Evolutionary conservation across 1,140 invertebrate species (phyloP).

Genomic region (Rhopalosiphum maidis): DNA sequence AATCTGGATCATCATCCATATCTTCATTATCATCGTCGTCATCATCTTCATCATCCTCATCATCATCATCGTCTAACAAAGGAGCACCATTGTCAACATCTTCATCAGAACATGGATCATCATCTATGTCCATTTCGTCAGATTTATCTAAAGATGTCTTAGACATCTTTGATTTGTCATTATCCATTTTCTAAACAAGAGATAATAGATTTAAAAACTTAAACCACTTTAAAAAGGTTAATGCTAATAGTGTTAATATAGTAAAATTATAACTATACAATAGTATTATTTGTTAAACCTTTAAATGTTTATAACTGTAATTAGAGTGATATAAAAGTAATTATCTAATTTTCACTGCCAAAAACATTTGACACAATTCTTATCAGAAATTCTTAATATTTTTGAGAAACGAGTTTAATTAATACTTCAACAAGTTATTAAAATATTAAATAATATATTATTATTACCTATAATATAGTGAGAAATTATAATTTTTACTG

Average conservation of each 20-base stretch:
- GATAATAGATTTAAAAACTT: slow-evolving; percentile 3
- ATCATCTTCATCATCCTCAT: slow-evolving; percentile 41
- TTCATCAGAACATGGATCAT: slow-evolving; percentile 46
- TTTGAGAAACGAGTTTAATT: neutral
- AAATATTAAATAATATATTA: neutral
- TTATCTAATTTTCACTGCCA: neutral
- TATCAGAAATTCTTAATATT: neutral
- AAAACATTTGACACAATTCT: neutral
- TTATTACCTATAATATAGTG: neutral
- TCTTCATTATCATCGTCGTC: slow-evolving; percentile 56
- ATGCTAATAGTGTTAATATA: neutral
- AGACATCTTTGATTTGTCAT: slow-evolving; percentile 52
- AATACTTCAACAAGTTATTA: neutral
- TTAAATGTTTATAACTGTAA: neutral
- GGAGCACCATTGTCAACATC: slow-evolving; percentile 52
- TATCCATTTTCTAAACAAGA: slow-evolving; percentile 48
- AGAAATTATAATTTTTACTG: neutral
- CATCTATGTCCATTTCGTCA: slow-evolving; percentile 55
- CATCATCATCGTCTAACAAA: slow-evolving; percentile 45
- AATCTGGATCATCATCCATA: slow-evolving; percentile 56
- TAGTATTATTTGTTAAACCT: neutral
- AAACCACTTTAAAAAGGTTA: neutral
- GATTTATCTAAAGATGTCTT: slow-evolving; percentile 50
- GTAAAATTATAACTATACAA: neutral
- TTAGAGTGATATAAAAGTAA: neutral